phyloP scores from a whole-genome alignment of 2,888 invertebrate species.

The Drosophila niveifrons region DNA sequence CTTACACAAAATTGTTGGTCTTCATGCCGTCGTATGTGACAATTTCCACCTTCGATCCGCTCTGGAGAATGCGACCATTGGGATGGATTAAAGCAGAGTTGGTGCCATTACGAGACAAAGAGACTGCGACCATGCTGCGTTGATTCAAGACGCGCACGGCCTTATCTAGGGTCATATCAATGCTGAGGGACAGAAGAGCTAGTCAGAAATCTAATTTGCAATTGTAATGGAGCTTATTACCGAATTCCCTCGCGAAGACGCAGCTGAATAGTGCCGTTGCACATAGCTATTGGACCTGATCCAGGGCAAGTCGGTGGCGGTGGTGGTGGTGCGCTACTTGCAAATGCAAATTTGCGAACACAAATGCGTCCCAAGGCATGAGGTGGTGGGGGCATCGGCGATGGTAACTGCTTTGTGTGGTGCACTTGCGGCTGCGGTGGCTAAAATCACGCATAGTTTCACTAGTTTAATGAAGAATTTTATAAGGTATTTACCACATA shows the following conservation, averaged over 20 bases:
- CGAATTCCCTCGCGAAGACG: slow-evolving; percentile 91
- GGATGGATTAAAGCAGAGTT: slow-evolving; percentile 94
- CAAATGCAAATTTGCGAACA: slow-evolving; percentile 78
- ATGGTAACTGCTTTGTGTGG: slow-evolving; percentile 74
- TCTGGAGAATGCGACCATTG: slow-evolving; percentile 94
- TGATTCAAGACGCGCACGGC: slow-evolving; percentile 90
- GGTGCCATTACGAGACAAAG: slow-evolving; percentile 92
- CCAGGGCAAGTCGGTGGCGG: slow-evolving; percentile 73
- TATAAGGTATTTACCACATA: slow-evolving; percentile 62
- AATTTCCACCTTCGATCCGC: slow-evolving; percentile 94
- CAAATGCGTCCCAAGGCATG: slow-evolving; percentile 79
- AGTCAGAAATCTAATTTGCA: background rate
- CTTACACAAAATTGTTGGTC: slow-evolving; percentile 90
- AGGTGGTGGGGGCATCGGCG: slow-evolving; percentile 83
- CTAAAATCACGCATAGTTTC: background rate
- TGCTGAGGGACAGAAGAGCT: slow-evolving; percentile 85
- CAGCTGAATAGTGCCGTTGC: slow-evolving; percentile 93
- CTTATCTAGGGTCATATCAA: slow-evolving; percentile 92
- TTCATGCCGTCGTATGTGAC: slow-evolving; percentile 93
- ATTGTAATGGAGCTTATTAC: slow-evolving; percentile 76
- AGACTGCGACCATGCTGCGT: slow-evolving; percentile 90
- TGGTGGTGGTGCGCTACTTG: slow-evolving; percentile 77
- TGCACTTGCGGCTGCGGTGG: slow-evolving; percentile 57
- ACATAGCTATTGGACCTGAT: slow-evolving; percentile 86
- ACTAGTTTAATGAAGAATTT: background rate